phyloP scores from a whole-genome alignment of 2,113 vertebrate species.

The Hippocampus abdominalis region DNA sequence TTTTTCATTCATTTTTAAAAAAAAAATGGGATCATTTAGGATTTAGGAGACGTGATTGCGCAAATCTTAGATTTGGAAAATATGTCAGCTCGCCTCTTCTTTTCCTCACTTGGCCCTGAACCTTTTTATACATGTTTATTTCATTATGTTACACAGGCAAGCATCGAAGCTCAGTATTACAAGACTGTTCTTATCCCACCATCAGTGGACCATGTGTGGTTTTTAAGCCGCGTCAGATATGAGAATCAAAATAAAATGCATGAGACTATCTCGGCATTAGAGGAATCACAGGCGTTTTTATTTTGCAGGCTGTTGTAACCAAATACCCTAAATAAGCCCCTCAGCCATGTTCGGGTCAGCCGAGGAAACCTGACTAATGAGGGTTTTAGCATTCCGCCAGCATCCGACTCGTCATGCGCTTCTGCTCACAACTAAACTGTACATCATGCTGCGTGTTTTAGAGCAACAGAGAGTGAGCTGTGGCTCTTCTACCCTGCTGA shows the following conservation, averaged over 20 bases:
- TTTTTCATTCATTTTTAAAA: background rate
- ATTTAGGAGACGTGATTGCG: background rate
- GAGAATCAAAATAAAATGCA: conserved; percentile 1
- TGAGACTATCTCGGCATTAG: background rate
- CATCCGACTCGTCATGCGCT: background rate
- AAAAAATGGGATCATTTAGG: background rate
- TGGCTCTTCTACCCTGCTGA: conserved; percentile 44
- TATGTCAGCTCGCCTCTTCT: background rate
- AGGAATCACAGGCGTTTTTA: conserved; percentile 3
- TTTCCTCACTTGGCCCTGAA: background rate
- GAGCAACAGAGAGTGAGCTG: conserved; percentile 11
- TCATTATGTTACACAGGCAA: conserved; percentile 7
- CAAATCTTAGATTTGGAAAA: background rate
- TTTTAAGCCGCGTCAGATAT: conserved; percentile 2
- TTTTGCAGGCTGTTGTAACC: conserved; percentile 7
- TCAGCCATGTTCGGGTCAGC: background rate
- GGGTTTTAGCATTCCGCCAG: conserved; percentile 5
- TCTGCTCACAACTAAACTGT: background rate
- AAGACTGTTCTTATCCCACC: background rate
- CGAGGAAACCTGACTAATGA: conserved; percentile 4
- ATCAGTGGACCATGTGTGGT: conserved; percentile 1
- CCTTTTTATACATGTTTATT: conserved; percentile 2
- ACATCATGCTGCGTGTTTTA: background rate
- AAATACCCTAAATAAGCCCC: conserved; percentile 1
- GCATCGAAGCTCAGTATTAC: background rate